These are phyloP conservation scores for Perognathus longimembris DNA, from an alignment of 2,113 vertebrate genomes.

Conservation along the genomic window DNA sequence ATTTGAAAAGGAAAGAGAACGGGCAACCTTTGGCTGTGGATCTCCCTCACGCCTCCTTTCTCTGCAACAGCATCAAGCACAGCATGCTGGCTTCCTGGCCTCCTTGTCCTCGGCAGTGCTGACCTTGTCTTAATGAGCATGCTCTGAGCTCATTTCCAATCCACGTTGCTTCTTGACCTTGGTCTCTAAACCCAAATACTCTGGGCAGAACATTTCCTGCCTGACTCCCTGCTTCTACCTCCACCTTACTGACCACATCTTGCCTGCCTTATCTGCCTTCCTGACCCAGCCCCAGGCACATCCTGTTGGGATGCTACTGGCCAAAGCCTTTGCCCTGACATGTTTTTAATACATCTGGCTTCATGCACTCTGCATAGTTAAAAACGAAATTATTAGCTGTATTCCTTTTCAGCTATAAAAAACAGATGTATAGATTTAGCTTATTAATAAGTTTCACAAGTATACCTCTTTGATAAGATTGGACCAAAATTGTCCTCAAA, in stretches of 20 bases:
- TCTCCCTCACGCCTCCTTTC: not conserved
- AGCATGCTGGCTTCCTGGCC: not conserved
- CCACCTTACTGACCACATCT: not conserved
- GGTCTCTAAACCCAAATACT: not conserved
- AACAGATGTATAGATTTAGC: not conserved
- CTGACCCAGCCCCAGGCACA: not conserved
- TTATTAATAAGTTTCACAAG: constrained; percentile 29
- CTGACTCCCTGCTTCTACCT: not conserved
- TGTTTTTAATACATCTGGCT: not conserved
- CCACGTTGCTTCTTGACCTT: not conserved
- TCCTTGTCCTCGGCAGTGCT: not conserved
- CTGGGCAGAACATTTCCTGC: not conserved
- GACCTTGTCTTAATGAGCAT: constrained; percentile 6
- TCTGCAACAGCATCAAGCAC: not conserved
- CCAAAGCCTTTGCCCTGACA: not conserved
- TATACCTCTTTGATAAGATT: not conserved
- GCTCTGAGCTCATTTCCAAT: not conserved
- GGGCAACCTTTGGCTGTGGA: not conserved
- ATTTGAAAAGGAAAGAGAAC: not conserved
- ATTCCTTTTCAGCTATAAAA: not conserved
- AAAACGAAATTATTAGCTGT: not conserved
- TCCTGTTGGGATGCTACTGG: not conserved
- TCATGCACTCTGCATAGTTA: not conserved
- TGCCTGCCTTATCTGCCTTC: not conserved
- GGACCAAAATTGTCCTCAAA: constrained; percentile 29